Evolutionary conservation across 2,888 invertebrate species (phyloP).

Genomic region (Aphelenchoides bicaudatus): DNA sequence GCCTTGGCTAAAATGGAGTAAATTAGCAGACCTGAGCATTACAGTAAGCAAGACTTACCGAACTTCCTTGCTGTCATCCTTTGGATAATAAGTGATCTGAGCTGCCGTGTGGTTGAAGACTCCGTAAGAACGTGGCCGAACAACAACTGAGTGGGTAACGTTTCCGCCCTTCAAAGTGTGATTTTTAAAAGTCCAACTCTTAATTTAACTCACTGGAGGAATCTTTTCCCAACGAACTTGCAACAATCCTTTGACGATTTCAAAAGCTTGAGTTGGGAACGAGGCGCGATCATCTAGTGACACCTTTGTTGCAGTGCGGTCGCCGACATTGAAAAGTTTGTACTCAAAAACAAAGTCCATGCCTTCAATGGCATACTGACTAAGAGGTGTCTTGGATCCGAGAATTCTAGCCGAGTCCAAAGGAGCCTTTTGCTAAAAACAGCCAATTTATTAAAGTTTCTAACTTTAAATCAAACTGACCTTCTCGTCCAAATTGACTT

Average conservation of each 20-base stretch:
- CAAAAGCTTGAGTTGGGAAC: constrained; percentile 86
- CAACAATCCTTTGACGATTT: constrained; percentile 80
- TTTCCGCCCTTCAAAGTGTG: too few species aligned
- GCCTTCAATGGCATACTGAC: constrained; percentile 90
- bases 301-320: constrained; percentile 71
- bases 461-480: neutral
- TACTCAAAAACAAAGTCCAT: constrained; percentile 93
- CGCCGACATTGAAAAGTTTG: constrained; percentile 86
- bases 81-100: constrained; percentile 79
- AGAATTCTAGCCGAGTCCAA: constrained; percentile 71
- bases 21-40: too few species aligned
- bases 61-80: constrained; percentile 68
- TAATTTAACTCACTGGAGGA: too few species aligned
- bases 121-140: constrained; percentile 78
- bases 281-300: constrained; percentile 75
- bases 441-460: neutral
- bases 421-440: constrained; percentile 21
- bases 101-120: constrained; percentile 96
- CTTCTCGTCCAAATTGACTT: constrained; percentile 6
- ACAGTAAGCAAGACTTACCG: too few species aligned
- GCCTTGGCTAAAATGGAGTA: too few species aligned
- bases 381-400: constrained; percentile 87
- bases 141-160: constrained; percentile 85
- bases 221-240: constrained; percentile 73
- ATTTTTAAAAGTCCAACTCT: too few species aligned